A percentile compares a stretch with the other conserved stretches of the same genome.
Conservation (phyloP, 2,113 vertebrate species). For the Axis porcinus region DNA sequence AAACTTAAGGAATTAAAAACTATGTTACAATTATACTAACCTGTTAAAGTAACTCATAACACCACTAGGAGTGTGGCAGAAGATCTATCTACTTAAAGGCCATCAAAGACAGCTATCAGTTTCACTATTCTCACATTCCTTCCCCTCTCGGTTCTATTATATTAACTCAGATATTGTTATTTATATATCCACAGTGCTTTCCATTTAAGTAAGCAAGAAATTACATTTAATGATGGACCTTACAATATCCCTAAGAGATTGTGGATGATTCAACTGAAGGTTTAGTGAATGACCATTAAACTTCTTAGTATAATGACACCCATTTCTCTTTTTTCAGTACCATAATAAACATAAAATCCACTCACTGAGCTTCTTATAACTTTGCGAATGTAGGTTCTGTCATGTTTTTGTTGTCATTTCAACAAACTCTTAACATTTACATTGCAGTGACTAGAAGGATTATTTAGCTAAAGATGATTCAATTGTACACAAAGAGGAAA, state of each 20-base stretch:
- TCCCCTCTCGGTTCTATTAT: neutral
- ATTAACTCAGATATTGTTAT: neutral
- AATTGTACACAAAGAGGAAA: neutral
- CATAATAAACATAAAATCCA: constrained; percentile 2
- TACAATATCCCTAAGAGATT: neutral
- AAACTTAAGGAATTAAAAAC: constrained; percentile 15
- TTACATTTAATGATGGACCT: constrained; percentile 3
- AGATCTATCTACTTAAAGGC: neutral
- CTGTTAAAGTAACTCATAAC: neutral
- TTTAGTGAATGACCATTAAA: neutral
- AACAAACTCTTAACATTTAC: neutral
- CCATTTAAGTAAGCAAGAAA: neutral
- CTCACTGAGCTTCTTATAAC: neutral
- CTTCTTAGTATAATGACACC: neutral
- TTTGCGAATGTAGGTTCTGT: neutral
- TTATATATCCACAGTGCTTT: neutral
- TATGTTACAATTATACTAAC: neutral
- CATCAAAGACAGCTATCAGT: neutral
- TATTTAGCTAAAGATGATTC: neutral
- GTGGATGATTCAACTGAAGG: neutral
- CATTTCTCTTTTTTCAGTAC: neutral
- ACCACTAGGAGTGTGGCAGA: neutral
- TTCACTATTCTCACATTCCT: neutral
- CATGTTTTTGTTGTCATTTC: neutral
- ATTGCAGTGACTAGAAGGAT: neutral